Base-by-base conservation (phyloP, 2,113 vertebrate genomes). In the Caloenas nicobarica region DNA sequence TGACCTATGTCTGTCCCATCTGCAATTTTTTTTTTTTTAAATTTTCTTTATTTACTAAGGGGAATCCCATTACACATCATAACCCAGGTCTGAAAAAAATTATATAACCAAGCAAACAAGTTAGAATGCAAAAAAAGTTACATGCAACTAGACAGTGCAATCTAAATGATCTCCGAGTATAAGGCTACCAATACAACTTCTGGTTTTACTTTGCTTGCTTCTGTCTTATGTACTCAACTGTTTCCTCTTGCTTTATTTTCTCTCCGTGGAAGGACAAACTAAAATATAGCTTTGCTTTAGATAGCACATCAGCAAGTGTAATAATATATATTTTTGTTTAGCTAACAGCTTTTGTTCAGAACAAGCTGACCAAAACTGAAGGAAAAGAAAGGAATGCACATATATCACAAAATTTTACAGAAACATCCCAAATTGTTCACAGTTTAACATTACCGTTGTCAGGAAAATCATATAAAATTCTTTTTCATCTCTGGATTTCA, bases 401-500 rank as follows among this genome's bases (percentile, higher is more conserved):
- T 97, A 97, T 70, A 97, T 97, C 95, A 97, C 38, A 40, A 92
- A 80, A 94, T 94, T 97, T 95, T 95, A 97, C 89, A 97, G 90
- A 91, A 97, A 96, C 81, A 92, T 89, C 72, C 92, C 91, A 96
- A 96, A 96, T 93, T 94, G 60, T 96, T 96, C 95, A 94, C 80
- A 95, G 81, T 97, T 96, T 95, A 97, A 95, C 93, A 91, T 96
- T 96, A 97, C 70, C 1, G 25, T 86, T 97, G 96, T 95, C 96
- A 97, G 89, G 86, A 81, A 96, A 94, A 97, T 94, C 76, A 95
- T 82, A 97, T 85, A 93, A 96, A 96, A 94, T 60, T 93, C 86
- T 97, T 96, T 97, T 95, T 96, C 92, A 92, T 96, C 87, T 90
- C 91, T 81, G 64, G 84, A 96, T 98, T 97, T 97, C 96, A 97